These are phyloP conservation scores for Brachynemurus nebulosus DNA, from an alignment of 2,888 invertebrate genomes.

Conservation along the genomic window DNA sequence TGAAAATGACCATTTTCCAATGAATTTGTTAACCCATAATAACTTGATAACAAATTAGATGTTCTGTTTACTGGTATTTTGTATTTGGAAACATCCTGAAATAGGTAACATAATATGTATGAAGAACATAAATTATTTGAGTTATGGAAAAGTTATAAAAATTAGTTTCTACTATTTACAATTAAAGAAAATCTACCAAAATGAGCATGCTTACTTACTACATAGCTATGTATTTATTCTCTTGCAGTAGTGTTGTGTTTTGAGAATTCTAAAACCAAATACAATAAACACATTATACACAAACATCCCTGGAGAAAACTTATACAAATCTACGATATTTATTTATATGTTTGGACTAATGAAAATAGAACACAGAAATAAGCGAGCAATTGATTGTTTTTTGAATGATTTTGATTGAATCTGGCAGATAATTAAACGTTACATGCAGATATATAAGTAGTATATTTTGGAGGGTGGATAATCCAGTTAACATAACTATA, in stretches of 20 bases:
- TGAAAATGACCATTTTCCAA: too few relatives aligned
- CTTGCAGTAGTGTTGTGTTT: conserved; percentile 27
- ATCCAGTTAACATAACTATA: background rate
- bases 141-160: too few relatives aligned
- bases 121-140: too few relatives aligned
- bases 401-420: background rate
- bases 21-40: too few relatives aligned
- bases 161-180: too few relatives aligned
- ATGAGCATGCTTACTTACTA: conserved; percentile 36
- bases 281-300: conserved; percentile 2
- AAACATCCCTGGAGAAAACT: conserved; percentile 3
- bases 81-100: too few relatives aligned
- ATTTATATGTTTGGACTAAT: background rate
- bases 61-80: too few relatives aligned
- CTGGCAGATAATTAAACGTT: conserved; percentile 1
- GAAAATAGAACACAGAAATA: conserved; percentile 14
- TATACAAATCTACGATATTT: conserved; percentile 4
- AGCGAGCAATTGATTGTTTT: conserved; percentile 13
- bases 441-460: background rate
- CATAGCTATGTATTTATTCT: conserved; percentile 38
- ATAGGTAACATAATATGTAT: too few relatives aligned
- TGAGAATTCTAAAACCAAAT: conserved; percentile 19
- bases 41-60: too few relatives aligned
- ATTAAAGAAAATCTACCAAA: conserved; percentile 5
- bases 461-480: background rate